Conservation (phyloP, 2,113 vertebrate genomes). For the Nyctibius bracteatus region DNA sequence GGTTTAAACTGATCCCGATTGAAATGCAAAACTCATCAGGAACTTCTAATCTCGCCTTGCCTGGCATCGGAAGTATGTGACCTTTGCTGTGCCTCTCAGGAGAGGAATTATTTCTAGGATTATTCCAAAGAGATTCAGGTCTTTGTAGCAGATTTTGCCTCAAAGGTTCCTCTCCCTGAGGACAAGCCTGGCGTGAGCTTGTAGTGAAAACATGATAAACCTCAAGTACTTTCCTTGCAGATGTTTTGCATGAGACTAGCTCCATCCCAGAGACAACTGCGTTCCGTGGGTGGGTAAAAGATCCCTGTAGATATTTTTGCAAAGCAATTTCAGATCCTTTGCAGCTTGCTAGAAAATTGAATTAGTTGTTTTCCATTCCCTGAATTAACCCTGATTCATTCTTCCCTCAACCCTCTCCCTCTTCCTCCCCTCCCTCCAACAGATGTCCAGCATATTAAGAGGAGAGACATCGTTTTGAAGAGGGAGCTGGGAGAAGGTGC, state of each 20-base stretch:
- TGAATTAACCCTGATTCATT: constrained; percentile 55
- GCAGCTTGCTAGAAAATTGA: constrained; percentile 22
- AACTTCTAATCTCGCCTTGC: neutral
- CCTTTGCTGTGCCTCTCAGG: neutral
- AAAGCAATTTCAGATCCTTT: constrained; percentile 14
- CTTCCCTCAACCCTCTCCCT: constrained; percentile 38
- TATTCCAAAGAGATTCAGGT: neutral
- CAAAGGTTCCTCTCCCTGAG: neutral
- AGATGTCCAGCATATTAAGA: constrained; percentile 98
- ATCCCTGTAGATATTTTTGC: constrained; percentile 7
- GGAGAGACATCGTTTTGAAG: constrained; percentile 96
- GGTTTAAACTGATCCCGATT: neutral
- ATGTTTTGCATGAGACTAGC: constrained; percentile 28
- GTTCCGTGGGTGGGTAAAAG: neutral
- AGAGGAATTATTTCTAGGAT: neutral
- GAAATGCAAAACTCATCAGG: neutral
- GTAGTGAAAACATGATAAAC: neutral
- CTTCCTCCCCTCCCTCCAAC: constrained; percentile 55
- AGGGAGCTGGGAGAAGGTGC: constrained; percentile 96
- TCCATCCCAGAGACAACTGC: neutral
- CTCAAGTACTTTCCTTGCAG: neutral
- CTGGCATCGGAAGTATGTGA: neutral
- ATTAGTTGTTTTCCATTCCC: constrained; percentile 35
- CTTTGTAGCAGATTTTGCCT: neutral
- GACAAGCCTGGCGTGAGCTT: neutral